Percentiles rank a stretch among this genome's conserved stretches.
These are phyloP conservation scores for Octodon degus DNA, from an alignment of 2,113 vertebrate genomes.

Conservation along the genomic window DNA sequence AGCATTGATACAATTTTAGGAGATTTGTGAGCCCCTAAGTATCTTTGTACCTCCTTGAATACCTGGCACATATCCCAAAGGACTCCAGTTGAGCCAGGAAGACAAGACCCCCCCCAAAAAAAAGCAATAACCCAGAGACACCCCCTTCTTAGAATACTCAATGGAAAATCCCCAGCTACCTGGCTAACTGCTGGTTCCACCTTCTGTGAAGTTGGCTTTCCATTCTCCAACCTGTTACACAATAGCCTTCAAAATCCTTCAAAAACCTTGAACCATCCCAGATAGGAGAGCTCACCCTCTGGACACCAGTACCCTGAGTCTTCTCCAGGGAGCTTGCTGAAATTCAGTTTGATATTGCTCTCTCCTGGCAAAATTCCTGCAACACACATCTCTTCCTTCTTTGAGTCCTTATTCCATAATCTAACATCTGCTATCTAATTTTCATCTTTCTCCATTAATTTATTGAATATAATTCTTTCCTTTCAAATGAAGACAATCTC, in stretches of 20 bases:
- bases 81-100: not conserved
- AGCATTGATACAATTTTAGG: not conserved
- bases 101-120: not conserved
- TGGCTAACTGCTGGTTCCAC: not conserved
- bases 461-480: not conserved
- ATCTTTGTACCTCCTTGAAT: not conserved
- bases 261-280: not conserved
- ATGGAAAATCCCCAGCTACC: not conserved
- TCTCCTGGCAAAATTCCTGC: not conserved
- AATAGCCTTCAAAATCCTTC: not conserved
- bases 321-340: not conserved
- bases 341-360: not conserved
- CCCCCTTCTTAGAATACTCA: not conserved
- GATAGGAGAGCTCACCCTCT: not conserved
- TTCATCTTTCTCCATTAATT: slow-evolving; percentile 34
- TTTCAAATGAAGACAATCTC: not conserved
- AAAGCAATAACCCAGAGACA: not conserved
- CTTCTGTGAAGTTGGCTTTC: not conserved
- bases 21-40: not conserved
- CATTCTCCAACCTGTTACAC: not conserved
- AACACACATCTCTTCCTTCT: not conserved
- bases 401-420: not conserved
- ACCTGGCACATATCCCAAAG: not conserved
- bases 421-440: not conserved
- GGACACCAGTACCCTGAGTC: not conserved